Evolutionary conservation across 2,113 vertebrate genomes (phyloP), one percentile per base, ranked within the genome.

Genomic region (Calyptomena viridis): DNA sequence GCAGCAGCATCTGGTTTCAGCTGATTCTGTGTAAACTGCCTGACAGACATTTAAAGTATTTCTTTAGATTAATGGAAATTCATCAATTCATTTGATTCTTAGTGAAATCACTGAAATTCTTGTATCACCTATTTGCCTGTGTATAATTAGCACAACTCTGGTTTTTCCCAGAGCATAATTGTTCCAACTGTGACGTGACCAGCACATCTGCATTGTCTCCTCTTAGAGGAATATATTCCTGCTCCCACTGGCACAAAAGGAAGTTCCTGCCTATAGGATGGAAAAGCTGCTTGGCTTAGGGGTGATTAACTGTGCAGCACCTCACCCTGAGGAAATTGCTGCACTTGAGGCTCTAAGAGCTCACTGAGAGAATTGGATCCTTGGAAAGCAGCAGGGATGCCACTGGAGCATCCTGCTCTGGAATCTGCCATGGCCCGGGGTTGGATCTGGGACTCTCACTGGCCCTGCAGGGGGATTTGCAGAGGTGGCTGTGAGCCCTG

Each of bases 381-480:
- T 58, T 55, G 59, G 28, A 39, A 79, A 80, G 42, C 39, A 80
- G 37, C 25, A 76, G 50, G 20, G 35, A 44, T 11, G 20, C 25
- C 20, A 3, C 2, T 18, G 1, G 8, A 20, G 21, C 9, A 15
- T 23, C 56, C 19, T 75, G 39, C 66, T 52, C 64, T 35, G 62
- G 28, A 39, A 21, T 14, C 16, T 78, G 27, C 55, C 12, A 0
- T 5, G 52, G 18, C 14, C n/a, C 59, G 23, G 59, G 16, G 1
- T 11, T 25, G 4, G 0, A 12, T 18, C 27, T 35, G 50, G 15
- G 22, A 9, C 24, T 18, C 17, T 11, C 49, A 0, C 5, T 42
- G n/a, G 4, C 16, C 5, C 35, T 7, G 27, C 11, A 37, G 47
- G 12, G 5, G 47, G 46, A 7, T 35, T 22, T 0, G 1, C 19